Base-by-base conservation (phyloP, 92 coral and sea anemone genomes). In the Bergia puertoricense region DNA sequence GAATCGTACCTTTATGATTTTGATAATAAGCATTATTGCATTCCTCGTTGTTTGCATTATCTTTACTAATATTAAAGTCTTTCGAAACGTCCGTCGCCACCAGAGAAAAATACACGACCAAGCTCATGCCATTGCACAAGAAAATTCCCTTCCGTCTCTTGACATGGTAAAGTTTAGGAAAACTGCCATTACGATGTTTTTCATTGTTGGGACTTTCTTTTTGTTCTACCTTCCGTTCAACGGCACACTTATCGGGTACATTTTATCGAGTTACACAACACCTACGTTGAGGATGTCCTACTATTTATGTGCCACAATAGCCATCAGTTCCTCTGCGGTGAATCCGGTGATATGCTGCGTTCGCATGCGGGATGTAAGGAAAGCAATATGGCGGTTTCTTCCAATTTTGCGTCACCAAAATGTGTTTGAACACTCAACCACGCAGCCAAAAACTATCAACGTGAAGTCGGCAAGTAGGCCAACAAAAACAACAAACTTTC, bases 291-390 rank as follows among this genome's bases (percentile, higher is more conserved):
- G 82, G 2, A 48, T 46, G 41, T 46, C 82, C n/a, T 79, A 79
- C 66, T 79, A 79, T 7, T 23, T 79, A 5, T 9, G 67, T 54
- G 82, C 41, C 6, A 79, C 82, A 79, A 23, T 79, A 7, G 82
- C 82, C 39, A 79, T 79, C 10, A 79, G 82, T 40, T 79, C 82
- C n/a, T 50, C 82, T 22, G 82, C 82, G 1, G 66, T 79, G 20
- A 79, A 79, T 79, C 82, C 82, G 6, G 8, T 79, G 18, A 79
- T 79, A n/a, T 79, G 82, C 41, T 79, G 20, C 40, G 57, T n/a
- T 79, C 82, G 82, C 14, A 79, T 79, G 82, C 40, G 67, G 82
- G 82, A 79, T 14, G 11, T 79, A 79, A 40, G 82, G 42, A 79
- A 18, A 50, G 57, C 40, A 46, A 42, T 51, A 36, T 46, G 11